Base-by-base conservation (phyloP, 2,888 invertebrate genomes). In the Ariolimax columbianus region DNA sequence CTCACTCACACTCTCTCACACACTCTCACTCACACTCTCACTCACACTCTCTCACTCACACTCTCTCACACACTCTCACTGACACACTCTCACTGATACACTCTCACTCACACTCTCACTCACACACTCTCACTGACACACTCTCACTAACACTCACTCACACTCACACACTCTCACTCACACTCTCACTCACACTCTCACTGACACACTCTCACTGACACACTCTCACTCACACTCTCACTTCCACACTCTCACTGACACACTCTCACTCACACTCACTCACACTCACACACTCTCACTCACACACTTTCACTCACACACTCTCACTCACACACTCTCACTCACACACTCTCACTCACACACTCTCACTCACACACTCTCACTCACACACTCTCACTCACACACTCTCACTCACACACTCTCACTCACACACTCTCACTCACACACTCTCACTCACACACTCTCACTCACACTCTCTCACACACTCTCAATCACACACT, bases 291-390 rank as follows among this genome's bases (percentile, higher is more conserved):
- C 80, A 23, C 63, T 9, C 78, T 26, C 78, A 19, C n/a, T 33
- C 78, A 19, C n/a, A 26, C 40, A n/a, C 59, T 26, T 23, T n/a
- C 70, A 14, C 80, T 7, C 68, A 14, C 80, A 7, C 47, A 47
- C 47, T 47, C 80, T 11, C 68, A 23, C 80, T 23, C 47, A 38
- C 51, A 47, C 47, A 23, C 80, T 33, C 80, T 43, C 80, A 26
- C 79, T 38, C 80, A 43, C 68, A 11, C 33, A 33, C 66, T 26
- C 66, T 43, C 80, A 30, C 80, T 43, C 80, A 14, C 66, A 63
- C 68, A 30, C 68, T n/a, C 68, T 36, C 79, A 59, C 59, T n/a
- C 78, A 26, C 36, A 59, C 80, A 30, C 80, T 30, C 80, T 14
- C 66, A 40, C 36, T 26, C 63, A 26, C 43, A 23, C 68, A 36